Evolutionary conservation across 2,797 vertebrate genomes (phyloP), one percentile per base, ranked within the genome.

Genomic region (Acrossocheilus fasciatus): DNA sequence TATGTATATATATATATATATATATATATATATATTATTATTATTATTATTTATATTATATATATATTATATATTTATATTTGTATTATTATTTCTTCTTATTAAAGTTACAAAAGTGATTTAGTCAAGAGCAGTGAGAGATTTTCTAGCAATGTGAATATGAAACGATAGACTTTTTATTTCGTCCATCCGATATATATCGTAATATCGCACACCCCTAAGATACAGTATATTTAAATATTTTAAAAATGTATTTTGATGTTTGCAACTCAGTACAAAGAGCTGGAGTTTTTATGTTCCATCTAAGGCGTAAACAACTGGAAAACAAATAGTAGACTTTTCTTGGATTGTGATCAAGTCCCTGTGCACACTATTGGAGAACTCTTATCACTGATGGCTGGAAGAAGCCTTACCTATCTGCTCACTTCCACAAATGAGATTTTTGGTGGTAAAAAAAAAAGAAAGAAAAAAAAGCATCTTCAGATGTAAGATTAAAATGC

Each of bases 401-500:
- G 73, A 83, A 83, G 73, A 69, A 84, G 62, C 70, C 68, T 70
- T 80, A 54, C 68, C 62, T 81, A 83, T 87, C 52, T 73, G 43
- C 47, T 87, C 75, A 68, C 81, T 86, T 82, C 59, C 52, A 57
- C 73, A 78, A 87, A 87, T 90, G 3, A 75, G 39, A 52, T 76
- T 66, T 66, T 72, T 8, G 39, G 18, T 62, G 50, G 64, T 26
- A 8, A 41, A 41, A 41, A 26, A 76, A 59, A 36, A 26, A 43
- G 26, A 69, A 70, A 50, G 26, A 64, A 83, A 36, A n/a, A 34
- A 34, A 57, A 80, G 70, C 47, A 69, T 76, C 81, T 86, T 83
- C 81, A 86, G 87, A 86, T 86, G 77, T 81, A 52, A 88, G 81
- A 88, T 88, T 83, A 81, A 54, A 68, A 52, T 70, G 57, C 52